These are phyloP conservation scores for Hoplodrina ambigua DNA, from an alignment of 2,888 invertebrate species.

Conservation along the genomic window DNA sequence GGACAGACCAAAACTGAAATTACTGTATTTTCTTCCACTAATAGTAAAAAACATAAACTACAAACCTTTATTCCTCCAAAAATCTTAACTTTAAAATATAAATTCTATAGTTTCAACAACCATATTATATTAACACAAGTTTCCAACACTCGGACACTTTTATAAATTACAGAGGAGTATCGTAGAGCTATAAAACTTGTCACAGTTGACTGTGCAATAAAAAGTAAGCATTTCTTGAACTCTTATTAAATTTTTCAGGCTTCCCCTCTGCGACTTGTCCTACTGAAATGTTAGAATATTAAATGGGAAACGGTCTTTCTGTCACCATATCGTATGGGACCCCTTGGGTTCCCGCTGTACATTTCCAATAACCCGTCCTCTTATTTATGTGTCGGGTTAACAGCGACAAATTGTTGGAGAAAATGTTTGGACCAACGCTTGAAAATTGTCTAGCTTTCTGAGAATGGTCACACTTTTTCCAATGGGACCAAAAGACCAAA, in stretches of 20 bases:
- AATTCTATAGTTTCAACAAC: not conserved
- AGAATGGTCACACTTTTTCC: not conserved
- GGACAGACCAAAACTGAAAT: too few relatives aligned
- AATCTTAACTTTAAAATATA: not conserved
- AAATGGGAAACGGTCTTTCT: slow-evolving; percentile 62
- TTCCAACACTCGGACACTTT: slow-evolving; percentile 24
- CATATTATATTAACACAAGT: slow-evolving; percentile 34
- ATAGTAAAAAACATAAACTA: too few relatives aligned
- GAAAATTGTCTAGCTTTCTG: not conserved
- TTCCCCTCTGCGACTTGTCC: slow-evolving; percentile 53
- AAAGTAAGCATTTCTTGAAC: slow-evolving; percentile 65
- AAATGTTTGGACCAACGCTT: slow-evolving; percentile 40
- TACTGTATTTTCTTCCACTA: too few relatives aligned
- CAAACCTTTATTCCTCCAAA: too few relatives aligned
- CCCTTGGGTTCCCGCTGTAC: slow-evolving; percentile 48
- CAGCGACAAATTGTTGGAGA: slow-evolving; percentile 46
- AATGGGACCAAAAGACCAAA: not conserved
- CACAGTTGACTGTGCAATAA: slow-evolving; percentile 66
- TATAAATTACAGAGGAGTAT: slow-evolving; percentile 55
- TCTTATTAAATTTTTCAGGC: slow-evolving; percentile 68
- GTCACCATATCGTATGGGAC: slow-evolving; percentile 48
- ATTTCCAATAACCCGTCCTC: slow-evolving; percentile 54
- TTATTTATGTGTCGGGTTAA: slow-evolving; percentile 53
- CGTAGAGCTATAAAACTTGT: slow-evolving; percentile 63
- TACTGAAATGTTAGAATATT: slow-evolving; percentile 69